Percentiles rank a stretch among this genome's conserved stretches.
Conservation (phyloP, 2,797 vertebrate genomes). For the Argya squamiceps region DNA sequence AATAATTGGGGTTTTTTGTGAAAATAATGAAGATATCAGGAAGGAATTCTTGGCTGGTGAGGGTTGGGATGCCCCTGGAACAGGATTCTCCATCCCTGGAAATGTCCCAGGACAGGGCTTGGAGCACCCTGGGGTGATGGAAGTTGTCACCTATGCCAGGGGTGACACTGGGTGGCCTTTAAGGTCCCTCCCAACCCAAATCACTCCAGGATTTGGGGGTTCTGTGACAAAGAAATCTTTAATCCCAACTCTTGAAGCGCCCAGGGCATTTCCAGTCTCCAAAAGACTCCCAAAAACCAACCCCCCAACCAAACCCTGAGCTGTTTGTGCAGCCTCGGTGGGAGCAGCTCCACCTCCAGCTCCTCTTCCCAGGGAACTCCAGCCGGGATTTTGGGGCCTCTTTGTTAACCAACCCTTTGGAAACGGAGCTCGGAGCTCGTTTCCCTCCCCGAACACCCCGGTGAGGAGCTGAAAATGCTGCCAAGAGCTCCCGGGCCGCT, state of each 20-base stretch:
- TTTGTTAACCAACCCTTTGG: not conserved
- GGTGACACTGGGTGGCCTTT: not conserved
- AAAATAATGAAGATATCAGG: not conserved
- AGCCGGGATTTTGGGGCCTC: fast-evolving
- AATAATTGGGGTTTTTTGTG: not conserved
- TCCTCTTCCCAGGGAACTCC: not conserved
- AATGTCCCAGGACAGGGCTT: not conserved
- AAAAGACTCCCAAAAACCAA: not conserved
- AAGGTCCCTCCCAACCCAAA: not conserved
- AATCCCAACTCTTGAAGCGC: fast-evolving
- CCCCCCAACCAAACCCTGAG: not conserved
- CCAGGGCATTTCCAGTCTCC: not conserved
- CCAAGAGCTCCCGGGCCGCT: not conserved
- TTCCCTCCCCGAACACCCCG: fast-evolving
- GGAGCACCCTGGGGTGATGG: fast-evolving
- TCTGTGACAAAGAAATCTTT: not conserved
- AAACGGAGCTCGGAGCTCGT: fast-evolving
- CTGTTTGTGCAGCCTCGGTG: not conserved
- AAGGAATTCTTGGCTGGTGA: not conserved
- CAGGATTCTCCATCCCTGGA: not conserved
- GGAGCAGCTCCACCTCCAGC: not conserved
- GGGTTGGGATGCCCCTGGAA: not conserved
- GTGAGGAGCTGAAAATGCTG: not conserved
- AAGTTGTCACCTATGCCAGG: not conserved
- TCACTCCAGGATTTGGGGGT: not conserved